Evolutionary conservation across 2,113 vertebrate species (phyloP).

Genomic region (Hirundichthys speculiger): DNA sequence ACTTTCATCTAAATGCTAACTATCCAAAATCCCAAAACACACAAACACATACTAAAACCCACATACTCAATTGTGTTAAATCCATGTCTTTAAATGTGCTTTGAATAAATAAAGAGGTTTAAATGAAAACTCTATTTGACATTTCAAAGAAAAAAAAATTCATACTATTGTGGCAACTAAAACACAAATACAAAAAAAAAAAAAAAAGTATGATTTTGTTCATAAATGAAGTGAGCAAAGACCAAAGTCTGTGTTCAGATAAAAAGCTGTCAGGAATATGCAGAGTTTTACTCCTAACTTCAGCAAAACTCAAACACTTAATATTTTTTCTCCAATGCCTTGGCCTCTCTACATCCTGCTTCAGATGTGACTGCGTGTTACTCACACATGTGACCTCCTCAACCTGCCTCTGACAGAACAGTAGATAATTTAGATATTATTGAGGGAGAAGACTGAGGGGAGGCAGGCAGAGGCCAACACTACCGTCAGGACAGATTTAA

Average conservation of each 20-base stretch:
- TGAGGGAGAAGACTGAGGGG: constrained; percentile 25
- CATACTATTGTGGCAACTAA: too few relatives aligned
- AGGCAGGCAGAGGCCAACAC: constrained; percentile 51
- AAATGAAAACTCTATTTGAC: too few relatives aligned
- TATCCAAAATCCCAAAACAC: constrained; percentile 7
- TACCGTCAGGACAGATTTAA: constrained; percentile 62
- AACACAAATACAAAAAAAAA: too few relatives aligned
- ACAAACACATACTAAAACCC: too few relatives aligned
- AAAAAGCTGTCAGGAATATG: constrained; percentile 14
- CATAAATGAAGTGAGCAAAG: too few relatives aligned
- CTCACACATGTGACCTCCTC: background rate
- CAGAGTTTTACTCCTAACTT: background rate
- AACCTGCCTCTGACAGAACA: constrained; percentile 14
- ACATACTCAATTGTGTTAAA: too few relatives aligned
- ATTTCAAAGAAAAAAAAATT: too few relatives aligned
- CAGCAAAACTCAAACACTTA: constrained; percentile 23
- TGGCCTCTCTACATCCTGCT: background rate
- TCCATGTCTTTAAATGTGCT: too few relatives aligned
- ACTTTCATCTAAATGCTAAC: constrained; percentile 26
- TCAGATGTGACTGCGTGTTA: background rate
- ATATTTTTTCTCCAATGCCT: constrained; percentile 5
- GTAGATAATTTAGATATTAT: constrained; percentile 33
- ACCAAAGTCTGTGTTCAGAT: constrained; percentile 2
- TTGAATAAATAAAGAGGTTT: too few relatives aligned
- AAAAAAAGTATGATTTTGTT: too few relatives aligned